Base-by-base conservation (phyloP, 2,888 invertebrate species). In the Erebia ligea region DNA sequence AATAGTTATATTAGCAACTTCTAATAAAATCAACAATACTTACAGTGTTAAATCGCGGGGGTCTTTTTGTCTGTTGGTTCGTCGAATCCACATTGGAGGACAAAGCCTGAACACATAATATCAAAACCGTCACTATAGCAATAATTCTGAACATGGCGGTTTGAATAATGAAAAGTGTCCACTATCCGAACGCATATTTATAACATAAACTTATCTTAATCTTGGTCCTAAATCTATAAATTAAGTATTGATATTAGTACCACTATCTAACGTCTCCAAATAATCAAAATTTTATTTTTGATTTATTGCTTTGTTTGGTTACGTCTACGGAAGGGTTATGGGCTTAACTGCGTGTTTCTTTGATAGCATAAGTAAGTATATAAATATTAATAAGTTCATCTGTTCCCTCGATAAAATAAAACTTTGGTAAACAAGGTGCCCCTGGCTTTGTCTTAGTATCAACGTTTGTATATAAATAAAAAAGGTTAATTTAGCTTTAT, bases 131-230 rank as follows among this genome's bases (percentile, higher is more conserved):
- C 67, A 74, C 71, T 66, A 66, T 52, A 3, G 67, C 64, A 45
- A 73, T 25, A 67, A 73, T 58, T 62, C 63, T 42, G 58, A 71
- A 67, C 77, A 77, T 77, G 57, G 61, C 70, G 42, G 45, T 57
- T 52, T 52, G 50, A 52, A 67, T 65, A 75, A 75, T 73, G 70
- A 72, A 71, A 52, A 65, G 10, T 52, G 52, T 67, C 34, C 58
- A 66, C 34, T 64, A 25, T 56, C 54, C 21, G 21, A 45, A 50
- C 62, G 45, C 70, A 72, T 69, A 76, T 70, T 70, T 71, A 71
- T 68, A 67, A 68, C 40, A 48, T 34, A 15, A 56, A 68, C 62
- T 70, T 66, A 70, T 67, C 71, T 66, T 73, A 73, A 76, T 74
- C 70, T 71, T 59, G 19, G 67, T 67, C 68, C 67, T 72, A 72